Evolutionary conservation across 1,140 invertebrate genomes (phyloP), one percentile per base, ranked within the genome.

Genomic region (Calephelis virginiensis): DNA sequence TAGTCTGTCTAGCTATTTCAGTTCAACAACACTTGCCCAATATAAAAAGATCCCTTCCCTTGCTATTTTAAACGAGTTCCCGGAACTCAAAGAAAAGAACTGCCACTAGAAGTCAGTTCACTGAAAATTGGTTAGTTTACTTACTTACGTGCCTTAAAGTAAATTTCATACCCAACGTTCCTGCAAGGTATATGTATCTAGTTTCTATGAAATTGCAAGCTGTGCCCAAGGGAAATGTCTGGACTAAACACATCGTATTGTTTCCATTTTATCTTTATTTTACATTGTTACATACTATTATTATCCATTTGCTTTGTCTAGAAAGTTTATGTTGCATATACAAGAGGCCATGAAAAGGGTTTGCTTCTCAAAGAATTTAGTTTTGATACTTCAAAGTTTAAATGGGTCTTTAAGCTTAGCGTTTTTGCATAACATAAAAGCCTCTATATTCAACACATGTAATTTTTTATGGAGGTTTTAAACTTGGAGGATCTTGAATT

Each of bases 191-290:
- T 75, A 73, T 80, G 71, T 74, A 69, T 62, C 71, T 81, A 66
- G 72, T 71, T 82, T 87, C 86, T 85, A 85, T 85, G 83, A 86
- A 88, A 86, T 87, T 87, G 87, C 85, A 76, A 86, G 78, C 76
- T 76, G 70, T 69, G 73, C 87, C 83, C 85, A 80, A 67, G 85
- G 87, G 85, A 90, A 81, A 63, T 66, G 82, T 81, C 82, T 83
- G 82, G 80, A 77, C 84, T 86, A 86, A 87, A 85, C 86, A 87
- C 80, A 76, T 85, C 82, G 78, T 84, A 76, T 82, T 76, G 73
- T 84, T 88, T 80, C 73, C 76, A 68, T 83, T 83, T 82, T 82
- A 83, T 79, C 72, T 77, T 72, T 74, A 69, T 67, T 78, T 56
- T 80, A 70, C 75, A 74, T 75, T 75, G 69, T 72, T 73, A 76